These are phyloP conservation scores for Zaprionus inermis DNA, from an alignment of 1,140 invertebrate species.

Conservation along the genomic window DNA sequence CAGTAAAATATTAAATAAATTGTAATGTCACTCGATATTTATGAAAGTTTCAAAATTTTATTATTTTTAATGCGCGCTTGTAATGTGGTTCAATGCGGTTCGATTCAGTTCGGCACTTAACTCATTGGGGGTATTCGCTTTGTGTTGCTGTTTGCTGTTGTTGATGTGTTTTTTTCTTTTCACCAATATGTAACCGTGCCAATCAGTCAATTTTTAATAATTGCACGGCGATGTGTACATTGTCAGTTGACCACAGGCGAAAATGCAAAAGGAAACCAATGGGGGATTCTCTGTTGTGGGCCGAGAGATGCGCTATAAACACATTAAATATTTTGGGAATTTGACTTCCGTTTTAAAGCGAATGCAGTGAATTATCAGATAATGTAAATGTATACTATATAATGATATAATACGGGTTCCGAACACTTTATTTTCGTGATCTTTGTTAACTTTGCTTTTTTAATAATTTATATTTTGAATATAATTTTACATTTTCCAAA, in stretches of 20 bases:
- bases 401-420: background rate
- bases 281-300: background rate
- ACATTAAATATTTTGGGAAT: background rate
- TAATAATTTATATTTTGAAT: no score
- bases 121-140: constrained; percentile 64
- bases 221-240: constrained; percentile 50
- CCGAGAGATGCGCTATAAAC: constrained; percentile 15
- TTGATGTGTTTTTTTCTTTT: constrained; percentile 40
- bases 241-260: constrained; percentile 50
- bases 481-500: no score
- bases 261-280: constrained; percentile 17
- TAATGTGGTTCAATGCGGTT: constrained; percentile 46
- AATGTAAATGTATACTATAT: background rate
- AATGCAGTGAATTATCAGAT: background rate
- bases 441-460: no score
- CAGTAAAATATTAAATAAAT: constrained; percentile 48
- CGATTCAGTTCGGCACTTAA: constrained; percentile 63
- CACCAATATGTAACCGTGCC: constrained; percentile 33
- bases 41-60: constrained; percentile 67
- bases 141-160: constrained; percentile 34
- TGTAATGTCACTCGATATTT: constrained; percentile 51
- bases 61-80: constrained; percentile 68
- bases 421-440: background rate
- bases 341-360: background rate
- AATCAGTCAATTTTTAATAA: constrained; percentile 61